Percentiles rank a stretch among this genome's conserved stretches.
Evolutionary conservation across 2,797 vertebrate genomes (phyloP).

Genomic region (Channallabes apus): DNA sequence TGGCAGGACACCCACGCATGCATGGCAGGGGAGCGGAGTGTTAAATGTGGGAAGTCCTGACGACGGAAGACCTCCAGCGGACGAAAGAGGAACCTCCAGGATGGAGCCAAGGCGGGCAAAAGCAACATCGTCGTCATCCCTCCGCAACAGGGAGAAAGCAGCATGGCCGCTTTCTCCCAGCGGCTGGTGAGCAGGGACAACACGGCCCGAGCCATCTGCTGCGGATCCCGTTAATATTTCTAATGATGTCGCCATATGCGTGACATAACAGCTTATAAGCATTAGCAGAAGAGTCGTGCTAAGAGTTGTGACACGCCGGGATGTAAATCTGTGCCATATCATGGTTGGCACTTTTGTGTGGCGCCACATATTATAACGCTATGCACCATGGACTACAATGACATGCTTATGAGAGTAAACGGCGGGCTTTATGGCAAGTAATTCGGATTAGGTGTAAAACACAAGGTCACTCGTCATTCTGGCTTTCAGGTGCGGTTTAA

Average conservation of each 20-base stretch:
- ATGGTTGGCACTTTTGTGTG: constrained; percentile 9
- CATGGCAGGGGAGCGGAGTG: constrained; percentile 49
- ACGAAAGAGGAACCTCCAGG: constrained; percentile 37
- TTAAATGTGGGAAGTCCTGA: constrained; percentile 55
- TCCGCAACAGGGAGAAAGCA: constrained; percentile 26
- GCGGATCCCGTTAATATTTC: constrained; percentile 42
- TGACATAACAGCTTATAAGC: constrained; percentile 50
- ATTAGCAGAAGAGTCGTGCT: constrained; percentile 41
- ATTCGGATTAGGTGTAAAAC: constrained; percentile 32
- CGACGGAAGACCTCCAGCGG: constrained; percentile 46
- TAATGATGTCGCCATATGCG: constrained; percentile 50
- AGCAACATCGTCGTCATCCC: constrained; percentile 35
- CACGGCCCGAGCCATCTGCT: constrained; percentile 46
- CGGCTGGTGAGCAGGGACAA: constrained; percentile 46
- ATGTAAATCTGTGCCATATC: constrained; percentile 35
- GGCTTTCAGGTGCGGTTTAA: constrained; percentile 17
- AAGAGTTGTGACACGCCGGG: constrained; percentile 34
- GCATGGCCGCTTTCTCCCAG: constrained; percentile 36
- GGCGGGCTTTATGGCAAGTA: constrained; percentile 21
- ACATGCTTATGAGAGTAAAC: constrained; percentile 31
- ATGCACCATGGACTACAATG: constrained; percentile 27
- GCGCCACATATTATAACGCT: constrained; percentile 4
- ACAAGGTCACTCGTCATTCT: constrained; percentile 38
- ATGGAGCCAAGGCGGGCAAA: constrained; percentile 36
- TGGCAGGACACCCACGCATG: constrained; percentile 45